phyloP scores from a whole-genome alignment of 1,140 invertebrate species.

The silkworm (Bombyx mori) region ASM3026992v2 NC_085114.1:15957501-15958000 shows the following conservation, averaged over 20 bases:
- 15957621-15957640: conserved; percentile 39
- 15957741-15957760: conserved; percentile 75
- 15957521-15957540: conserved; percentile 46
- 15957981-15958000: conserved; percentile 69
- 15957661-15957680: conserved; percentile 42
- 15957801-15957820: conserved; percentile 30
- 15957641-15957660: conserved; percentile 34
- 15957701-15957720: conserved; percentile 75
- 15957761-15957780: conserved; percentile 74
- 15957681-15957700: conserved; percentile 72
- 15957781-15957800: conserved; percentile 70
- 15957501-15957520: conserved; percentile 29
- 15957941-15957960: conserved; percentile 56
- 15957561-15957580: conserved; percentile 28
- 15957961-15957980: conserved; percentile 61
- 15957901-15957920: conserved; percentile 44
- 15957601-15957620: conserved; percentile 27
- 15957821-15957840: conserved; percentile 8
- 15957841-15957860: conserved; percentile 30
- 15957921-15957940: conserved; percentile 56
- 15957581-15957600: conserved; percentile 32
- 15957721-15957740: conserved; percentile 76
- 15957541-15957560: conserved; percentile 54
- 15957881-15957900: conserved; percentile 37
- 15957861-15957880: conserved; percentile 33